Conservation (phyloP, 1,140 invertebrate species). For the Orius laevigatus region DNA sequence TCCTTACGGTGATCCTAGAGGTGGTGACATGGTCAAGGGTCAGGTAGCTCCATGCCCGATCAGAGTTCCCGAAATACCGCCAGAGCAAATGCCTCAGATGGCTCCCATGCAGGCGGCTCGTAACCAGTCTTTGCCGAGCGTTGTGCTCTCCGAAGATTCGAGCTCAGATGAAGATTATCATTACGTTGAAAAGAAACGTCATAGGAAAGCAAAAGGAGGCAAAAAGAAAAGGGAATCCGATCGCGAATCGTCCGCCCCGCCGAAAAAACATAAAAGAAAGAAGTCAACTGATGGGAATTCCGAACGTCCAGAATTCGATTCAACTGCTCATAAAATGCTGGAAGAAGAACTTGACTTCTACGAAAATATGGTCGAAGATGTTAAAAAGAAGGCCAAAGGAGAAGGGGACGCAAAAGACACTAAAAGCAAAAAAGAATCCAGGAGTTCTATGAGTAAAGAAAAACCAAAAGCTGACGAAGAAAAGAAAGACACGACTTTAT, state of each 20-base stretch:
- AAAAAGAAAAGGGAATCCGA: no score
- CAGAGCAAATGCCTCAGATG: no score
- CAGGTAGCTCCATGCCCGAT: no score
- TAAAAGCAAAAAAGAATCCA: not conserved
- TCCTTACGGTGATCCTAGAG: not conserved
- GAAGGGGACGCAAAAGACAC: not conserved
- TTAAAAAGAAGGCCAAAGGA: not conserved
- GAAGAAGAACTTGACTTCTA: not conserved
- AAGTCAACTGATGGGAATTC: not conserved
- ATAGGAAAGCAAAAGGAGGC: no score
- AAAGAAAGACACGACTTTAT: not conserved
- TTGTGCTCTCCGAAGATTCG: no score
- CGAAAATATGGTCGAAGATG: not conserved
- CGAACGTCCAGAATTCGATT: not conserved
- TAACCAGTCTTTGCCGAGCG: no score
- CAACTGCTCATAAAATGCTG: not conserved
- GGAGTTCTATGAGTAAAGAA: not conserved
- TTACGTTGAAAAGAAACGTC: no score
- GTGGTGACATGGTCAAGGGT: no score
- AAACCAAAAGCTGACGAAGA: not conserved
- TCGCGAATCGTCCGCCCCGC: no score
- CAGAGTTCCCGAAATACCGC: no score
- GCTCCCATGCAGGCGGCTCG: no score
- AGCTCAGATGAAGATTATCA: no score
- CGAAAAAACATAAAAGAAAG: not conserved